Conservation (phyloP, 1,140 invertebrate species). For the Danaus plexippus region DNA sequence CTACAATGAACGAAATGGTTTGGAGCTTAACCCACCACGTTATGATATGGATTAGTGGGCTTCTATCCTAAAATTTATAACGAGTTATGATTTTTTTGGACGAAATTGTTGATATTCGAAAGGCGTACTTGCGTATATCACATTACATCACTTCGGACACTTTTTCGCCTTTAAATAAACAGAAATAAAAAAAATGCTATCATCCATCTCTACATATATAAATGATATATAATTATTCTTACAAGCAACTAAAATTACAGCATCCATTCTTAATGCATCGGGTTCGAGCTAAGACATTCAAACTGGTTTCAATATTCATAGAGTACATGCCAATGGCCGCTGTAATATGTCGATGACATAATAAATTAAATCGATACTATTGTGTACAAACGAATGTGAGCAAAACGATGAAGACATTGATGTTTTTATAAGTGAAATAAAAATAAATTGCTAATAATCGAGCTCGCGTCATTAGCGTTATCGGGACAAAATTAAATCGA, state of each 20-base stretch:
- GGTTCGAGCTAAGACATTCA: conserved; percentile 6
- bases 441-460: neutral
- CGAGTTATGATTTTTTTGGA: no score
- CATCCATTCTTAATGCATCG: neutral
- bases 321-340: conserved; percentile 46
- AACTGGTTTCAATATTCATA: conserved; percentile 61
- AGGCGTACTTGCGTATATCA: no score
- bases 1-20: no score
- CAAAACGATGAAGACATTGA: neutral
- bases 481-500: neutral
- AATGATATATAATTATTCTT: neutral
- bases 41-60: no score
- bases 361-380: conserved; percentile 14
- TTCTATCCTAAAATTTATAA: no score
- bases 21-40: no score
- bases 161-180: no score
- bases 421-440: neutral
- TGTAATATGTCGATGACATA: conserved; percentile 56
- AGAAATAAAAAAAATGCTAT: no score
- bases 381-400: no score
- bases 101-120: no score
- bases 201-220: neutral
- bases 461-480: neutral
- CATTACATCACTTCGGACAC: no score
- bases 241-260: neutral